These are phyloP conservation scores for Clivina fossor DNA, from an alignment of 2,888 invertebrate genomes.

Conservation along the genomic window DNA sequence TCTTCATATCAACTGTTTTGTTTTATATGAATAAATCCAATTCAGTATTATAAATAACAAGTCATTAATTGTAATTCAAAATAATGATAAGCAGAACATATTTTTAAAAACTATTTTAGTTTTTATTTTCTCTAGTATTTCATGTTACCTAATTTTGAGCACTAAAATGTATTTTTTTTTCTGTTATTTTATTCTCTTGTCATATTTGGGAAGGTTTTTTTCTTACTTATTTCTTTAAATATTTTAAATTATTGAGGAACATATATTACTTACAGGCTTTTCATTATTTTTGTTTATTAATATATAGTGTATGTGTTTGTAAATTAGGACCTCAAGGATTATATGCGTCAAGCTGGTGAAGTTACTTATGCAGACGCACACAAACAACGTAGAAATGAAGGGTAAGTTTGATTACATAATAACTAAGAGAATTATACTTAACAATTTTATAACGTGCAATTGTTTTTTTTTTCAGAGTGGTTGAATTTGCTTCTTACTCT, in stretches of 20 bases:
- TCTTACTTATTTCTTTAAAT: slow-evolving; percentile 25
- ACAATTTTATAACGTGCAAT: no score
- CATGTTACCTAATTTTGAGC: slow-evolving; percentile 35
- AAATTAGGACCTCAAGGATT: slow-evolving; percentile 96
- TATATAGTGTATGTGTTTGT: slow-evolving; percentile 46
- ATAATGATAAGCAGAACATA: no score
- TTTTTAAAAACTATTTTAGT: no score
- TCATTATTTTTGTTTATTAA: slow-evolving; percentile 34
- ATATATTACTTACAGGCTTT: slow-evolving; percentile 15
- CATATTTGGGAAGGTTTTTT: slow-evolving; percentile 26
- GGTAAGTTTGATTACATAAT: slow-evolving; percentile 62
- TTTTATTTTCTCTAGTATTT: no score
- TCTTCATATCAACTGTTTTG: no score
- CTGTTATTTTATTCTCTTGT: slow-evolving; percentile 22
- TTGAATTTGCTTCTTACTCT: no score
- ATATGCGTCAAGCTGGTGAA: slow-evolving; percentile 98
- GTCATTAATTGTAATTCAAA: no score
- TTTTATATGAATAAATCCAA: no score
- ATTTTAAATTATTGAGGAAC: slow-evolving; percentile 12
- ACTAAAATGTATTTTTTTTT: slow-evolving; percentile 25
- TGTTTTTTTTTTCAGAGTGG: no score
- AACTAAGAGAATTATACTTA: no score
- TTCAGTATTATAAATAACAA: no score
- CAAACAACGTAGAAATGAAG: slow-evolving; percentile 90
- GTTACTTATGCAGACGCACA: slow-evolving; percentile 99